These are phyloP conservation scores for Hapalemur alaotrensis DNA, from an alignment of 2,797 vertebrate genomes.

Conservation along the genomic window DNA sequence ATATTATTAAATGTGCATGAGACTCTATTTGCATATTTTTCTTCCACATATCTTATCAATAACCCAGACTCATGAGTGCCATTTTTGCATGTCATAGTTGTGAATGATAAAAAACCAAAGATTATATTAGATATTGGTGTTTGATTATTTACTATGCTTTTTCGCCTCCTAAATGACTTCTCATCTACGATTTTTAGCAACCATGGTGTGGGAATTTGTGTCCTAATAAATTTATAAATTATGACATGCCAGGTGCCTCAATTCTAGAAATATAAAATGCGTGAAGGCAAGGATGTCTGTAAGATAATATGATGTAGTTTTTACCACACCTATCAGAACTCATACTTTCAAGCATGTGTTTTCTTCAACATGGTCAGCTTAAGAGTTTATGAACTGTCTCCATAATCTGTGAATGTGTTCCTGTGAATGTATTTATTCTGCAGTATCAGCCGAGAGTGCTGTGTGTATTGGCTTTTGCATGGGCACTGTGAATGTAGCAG, in stretches of 20 bases:
- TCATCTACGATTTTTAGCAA: background rate
- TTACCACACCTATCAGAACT: background rate
- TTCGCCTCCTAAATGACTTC: background rate
- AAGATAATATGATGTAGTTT: background rate
- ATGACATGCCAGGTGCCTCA: too few species aligned
- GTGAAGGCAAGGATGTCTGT: fast-evolving
- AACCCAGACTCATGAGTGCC: fast-evolving
- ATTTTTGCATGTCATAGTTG: fast-evolving
- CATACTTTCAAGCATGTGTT: background rate
- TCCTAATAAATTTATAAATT: background rate
- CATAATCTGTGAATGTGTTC: background rate
- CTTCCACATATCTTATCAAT: background rate
- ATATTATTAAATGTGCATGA: fast-evolving
- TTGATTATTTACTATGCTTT: background rate
- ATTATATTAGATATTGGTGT: background rate
- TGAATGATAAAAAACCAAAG: background rate
- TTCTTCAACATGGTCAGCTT: fast-evolving
- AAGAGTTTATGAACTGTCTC: too few species aligned
- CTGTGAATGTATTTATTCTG: background rate
- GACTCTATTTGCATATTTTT: background rate
- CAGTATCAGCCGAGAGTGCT: fast-evolving
- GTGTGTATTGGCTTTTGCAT: background rate
- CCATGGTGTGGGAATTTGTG: background rate
- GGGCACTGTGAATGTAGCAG: background rate
- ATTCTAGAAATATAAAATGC: background rate